Conservation (phyloP, 2,113 vertebrate genomes). For the Caretta caretta region DNA sequence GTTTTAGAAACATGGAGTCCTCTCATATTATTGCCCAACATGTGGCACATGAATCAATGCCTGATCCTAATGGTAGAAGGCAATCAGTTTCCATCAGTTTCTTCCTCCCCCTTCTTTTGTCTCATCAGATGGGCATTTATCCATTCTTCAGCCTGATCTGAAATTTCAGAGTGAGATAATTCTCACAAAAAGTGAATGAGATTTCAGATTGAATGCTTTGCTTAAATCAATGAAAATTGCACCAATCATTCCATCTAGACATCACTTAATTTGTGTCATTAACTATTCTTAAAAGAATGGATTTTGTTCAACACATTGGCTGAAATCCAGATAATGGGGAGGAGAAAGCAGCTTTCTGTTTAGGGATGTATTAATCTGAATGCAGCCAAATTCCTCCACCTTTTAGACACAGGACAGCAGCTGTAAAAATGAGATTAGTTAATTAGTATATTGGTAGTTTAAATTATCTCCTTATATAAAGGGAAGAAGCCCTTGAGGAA, state of each 20-base stretch:
- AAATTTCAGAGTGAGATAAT: constrained; percentile 35
- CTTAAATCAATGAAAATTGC: constrained; percentile 24
- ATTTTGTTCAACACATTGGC: constrained; percentile 18
- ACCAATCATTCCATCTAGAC: constrained; percentile 24
- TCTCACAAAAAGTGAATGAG: constrained; percentile 31
- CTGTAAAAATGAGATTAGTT: constrained; percentile 47
- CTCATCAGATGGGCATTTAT: background rate
- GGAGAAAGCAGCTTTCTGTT: constrained; percentile 24
- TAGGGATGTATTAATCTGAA: constrained; percentile 50
- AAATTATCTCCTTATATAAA: constrained; percentile 35
- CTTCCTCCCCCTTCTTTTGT: background rate
- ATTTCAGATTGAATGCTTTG: constrained; percentile 21
- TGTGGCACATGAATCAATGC: background rate
- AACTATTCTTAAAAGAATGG: constrained; percentile 47
- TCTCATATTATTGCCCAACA: background rate
- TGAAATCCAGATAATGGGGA: constrained; percentile 13
- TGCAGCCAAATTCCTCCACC: constrained; percentile 21
- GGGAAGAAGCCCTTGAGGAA: background rate
- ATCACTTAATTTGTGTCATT: constrained; percentile 48
- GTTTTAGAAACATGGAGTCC: background rate
- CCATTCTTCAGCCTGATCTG: background rate
- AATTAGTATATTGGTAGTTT: constrained; percentile 49
- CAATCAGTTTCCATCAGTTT: background rate
- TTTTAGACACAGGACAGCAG: constrained; percentile 1
- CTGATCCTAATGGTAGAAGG: background rate